Evolutionary conservation across 2,113 vertebrate species (phyloP).

Genomic region (Microcebus lehilahytsara): DNA sequence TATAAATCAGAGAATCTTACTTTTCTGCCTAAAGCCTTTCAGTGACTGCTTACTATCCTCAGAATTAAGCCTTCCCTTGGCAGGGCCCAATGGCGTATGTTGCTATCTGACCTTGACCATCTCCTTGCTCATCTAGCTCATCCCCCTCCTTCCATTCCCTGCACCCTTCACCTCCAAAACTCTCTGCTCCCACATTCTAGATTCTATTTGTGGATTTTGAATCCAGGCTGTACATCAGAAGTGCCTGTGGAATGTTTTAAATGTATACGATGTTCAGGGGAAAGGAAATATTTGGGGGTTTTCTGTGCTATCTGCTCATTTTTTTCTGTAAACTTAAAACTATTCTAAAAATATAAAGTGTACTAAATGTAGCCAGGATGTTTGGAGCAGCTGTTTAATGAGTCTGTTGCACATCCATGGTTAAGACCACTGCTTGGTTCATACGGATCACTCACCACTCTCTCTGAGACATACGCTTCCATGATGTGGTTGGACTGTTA

Average conservation of each 20-base stretch:
- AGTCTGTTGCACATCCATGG: neutral
- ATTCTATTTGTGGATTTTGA: neutral
- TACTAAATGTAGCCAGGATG: neutral
- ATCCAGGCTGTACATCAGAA: neutral
- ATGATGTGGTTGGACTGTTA: neutral
- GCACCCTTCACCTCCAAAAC: neutral
- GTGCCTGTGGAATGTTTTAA: neutral
- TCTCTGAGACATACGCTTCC: neutral
- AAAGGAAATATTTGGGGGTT: neutral
- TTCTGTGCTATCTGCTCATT: neutral
- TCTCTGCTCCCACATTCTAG: neutral
- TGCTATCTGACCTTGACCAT: neutral
- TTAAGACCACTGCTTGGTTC: neutral
- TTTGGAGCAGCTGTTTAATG: neutral
- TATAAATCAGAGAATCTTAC: neutral
- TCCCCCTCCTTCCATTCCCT: neutral
- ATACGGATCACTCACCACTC: neutral
- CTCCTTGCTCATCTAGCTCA: neutral
- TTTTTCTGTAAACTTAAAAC: constrained; percentile 3
- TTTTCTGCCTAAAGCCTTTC: neutral
- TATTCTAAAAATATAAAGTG: neutral
- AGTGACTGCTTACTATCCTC: neutral
- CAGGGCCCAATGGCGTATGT: fast-evolving
- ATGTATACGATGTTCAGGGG: neutral
- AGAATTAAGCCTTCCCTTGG: neutral